These are phyloP conservation scores for Catonia carolina DNA, from an alignment of 2,888 invertebrate genomes.

Conservation along the genomic window DNA sequence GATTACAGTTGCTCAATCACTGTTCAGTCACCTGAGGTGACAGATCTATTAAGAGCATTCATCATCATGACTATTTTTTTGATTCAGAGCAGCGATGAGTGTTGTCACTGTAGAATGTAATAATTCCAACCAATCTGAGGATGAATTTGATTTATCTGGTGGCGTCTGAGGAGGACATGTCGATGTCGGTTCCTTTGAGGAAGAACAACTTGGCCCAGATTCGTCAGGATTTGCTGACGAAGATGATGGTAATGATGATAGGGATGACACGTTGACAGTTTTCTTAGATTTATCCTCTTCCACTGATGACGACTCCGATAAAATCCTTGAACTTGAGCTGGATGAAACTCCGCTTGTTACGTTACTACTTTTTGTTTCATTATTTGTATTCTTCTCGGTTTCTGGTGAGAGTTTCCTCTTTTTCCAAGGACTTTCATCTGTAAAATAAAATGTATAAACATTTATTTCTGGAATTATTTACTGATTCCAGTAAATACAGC, in stretches of 20 bases:
- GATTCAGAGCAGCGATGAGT: constrained; percentile 19
- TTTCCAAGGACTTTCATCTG: constrained; percentile 20
- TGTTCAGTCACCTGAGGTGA: too few relatives aligned
- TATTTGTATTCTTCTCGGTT: constrained; percentile 10
- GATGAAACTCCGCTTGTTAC: neutral
- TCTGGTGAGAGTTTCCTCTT: constrained; percentile 12
- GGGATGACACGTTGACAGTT: neutral
- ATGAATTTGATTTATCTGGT: neutral
- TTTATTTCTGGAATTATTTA: too few relatives aligned
- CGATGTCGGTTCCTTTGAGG: constrained; percentile 15
- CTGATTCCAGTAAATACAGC: too few relatives aligned
- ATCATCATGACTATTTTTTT: constrained; percentile 21
- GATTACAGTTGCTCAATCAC: too few relatives aligned
- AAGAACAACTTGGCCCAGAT: constrained; percentile 11
- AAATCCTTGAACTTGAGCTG: neutral
- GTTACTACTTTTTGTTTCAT: neutral
- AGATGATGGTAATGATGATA: too few relatives aligned
- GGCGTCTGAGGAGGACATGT: neutral
- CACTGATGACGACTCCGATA: neutral
- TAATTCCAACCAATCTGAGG: constrained; percentile 18
- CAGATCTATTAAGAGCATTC: too few relatives aligned
- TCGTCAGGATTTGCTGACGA: neutral
- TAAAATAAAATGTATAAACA: constrained; percentile 1
- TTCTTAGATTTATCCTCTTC: neutral
- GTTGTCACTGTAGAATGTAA: constrained; percentile 18